A percentile compares a stretch with the other conserved stretches of the same genome.
phyloP scores from a whole-genome alignment of 2,888 invertebrate species.

The Pseudococcus longispinus region DNA sequence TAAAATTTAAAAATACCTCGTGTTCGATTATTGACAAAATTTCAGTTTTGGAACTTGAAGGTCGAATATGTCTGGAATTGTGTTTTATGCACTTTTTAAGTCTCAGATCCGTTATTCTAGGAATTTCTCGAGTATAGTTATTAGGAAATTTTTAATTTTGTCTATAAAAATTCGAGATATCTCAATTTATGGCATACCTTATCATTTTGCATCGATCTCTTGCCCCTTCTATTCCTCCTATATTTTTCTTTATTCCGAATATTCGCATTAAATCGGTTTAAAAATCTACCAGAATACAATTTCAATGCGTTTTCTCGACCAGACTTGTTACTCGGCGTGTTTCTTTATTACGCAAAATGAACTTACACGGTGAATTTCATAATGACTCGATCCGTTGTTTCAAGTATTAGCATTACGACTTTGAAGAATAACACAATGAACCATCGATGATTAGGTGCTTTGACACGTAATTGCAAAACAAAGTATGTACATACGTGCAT shows the following conservation, averaged over 20 bases:
- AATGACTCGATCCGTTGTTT: neutral
- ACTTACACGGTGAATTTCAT: neutral
- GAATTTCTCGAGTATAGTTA: too few relatives aligned
- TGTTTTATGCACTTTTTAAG: neutral
- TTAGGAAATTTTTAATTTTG: too few relatives aligned
- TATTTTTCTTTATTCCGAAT: neutral
- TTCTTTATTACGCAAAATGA: neutral
- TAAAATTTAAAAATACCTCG: neutral
- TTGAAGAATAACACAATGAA: slow-evolving; percentile 16
- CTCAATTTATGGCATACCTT: neutral
- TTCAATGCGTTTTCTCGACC: neutral
- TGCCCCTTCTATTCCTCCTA: too few relatives aligned
- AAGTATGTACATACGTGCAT: neutral
- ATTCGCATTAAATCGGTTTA: neutral
- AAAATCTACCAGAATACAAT: neutral
- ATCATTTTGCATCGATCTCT: too few relatives aligned
- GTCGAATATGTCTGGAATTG: neutral
- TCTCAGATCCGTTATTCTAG: too few relatives aligned
- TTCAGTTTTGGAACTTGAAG: neutral
- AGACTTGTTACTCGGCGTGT: neutral
- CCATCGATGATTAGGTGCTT: slow-evolving; percentile 23
- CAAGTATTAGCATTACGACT: neutral
- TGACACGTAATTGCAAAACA: slow-evolving; percentile 31
- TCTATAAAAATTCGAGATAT: neutral
- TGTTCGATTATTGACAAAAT: neutral